Conservation (phyloP, 2,888 invertebrate species). For the Venusia cambrica region DNA sequence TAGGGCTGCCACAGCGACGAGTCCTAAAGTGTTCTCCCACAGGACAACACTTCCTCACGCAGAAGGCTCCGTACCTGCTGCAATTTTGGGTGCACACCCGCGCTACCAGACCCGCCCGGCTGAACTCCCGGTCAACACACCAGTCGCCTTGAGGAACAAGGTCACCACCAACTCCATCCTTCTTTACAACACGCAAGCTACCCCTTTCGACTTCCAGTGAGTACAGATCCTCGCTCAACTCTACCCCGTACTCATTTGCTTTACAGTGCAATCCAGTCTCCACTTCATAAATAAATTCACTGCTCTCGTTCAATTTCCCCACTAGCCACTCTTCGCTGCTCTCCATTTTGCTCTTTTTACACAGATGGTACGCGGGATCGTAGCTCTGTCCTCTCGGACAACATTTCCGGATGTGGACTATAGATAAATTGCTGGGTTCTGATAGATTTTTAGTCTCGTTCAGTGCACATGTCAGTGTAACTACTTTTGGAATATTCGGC, state of each 20-base stretch:
- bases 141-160: conserved; percentile 54
- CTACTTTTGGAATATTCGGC: conserved; percentile 53
- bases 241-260: conserved; percentile 53
- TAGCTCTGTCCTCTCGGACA: conserved; percentile 61
- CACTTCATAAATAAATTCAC: conserved; percentile 51
- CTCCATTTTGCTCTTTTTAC: conserved; percentile 39
- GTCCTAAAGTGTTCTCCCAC: conserved; percentile 71
- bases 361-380: conserved; percentile 53
- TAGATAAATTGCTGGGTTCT: conserved; percentile 34
- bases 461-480: conserved; percentile 51
- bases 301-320: conserved; percentile 38
- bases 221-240: conserved; percentile 50
- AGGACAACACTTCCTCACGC: conserved; percentile 79
- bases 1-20: conserved; percentile 45
- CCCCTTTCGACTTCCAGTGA: conserved; percentile 48
- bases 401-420: conserved; percentile 62
- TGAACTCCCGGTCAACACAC: conserved; percentile 61
- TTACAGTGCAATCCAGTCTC: conserved; percentile 57
- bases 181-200: conserved; percentile 41
- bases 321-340: conserved; percentile 46
- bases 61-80: conserved; percentile 52
- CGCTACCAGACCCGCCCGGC: conserved; percentile 43
- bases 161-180: conserved; percentile 33
- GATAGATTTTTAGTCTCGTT: conserved; percentile 38
- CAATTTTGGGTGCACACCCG: conserved; percentile 60